These are phyloP conservation scores for Hydrotaea cyrtoneurina DNA, from an alignment of 2,888 invertebrate species.

Conservation along the genomic window DNA sequence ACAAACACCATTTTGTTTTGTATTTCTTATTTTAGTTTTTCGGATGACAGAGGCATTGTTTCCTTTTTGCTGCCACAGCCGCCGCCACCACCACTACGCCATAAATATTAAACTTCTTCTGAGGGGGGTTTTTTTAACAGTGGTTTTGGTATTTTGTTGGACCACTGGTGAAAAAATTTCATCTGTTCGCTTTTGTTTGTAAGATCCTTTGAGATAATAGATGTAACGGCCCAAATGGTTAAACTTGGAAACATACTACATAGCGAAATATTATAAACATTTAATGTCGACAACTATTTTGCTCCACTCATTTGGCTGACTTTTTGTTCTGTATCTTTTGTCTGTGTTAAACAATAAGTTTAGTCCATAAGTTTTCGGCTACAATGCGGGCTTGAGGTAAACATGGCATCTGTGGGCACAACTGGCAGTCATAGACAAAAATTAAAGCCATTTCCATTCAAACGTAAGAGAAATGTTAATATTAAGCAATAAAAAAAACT, in stretches of 20 bases:
- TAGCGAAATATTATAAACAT: too few species aligned
- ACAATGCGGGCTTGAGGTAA: not conserved
- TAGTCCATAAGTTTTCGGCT: not conserved
- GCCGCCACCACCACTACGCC: too few species aligned
- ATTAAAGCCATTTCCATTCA: not conserved
- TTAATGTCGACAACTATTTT: not conserved
- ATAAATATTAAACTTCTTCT: conserved; percentile 19
- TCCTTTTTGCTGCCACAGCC: not conserved
- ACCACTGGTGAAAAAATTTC: not conserved
- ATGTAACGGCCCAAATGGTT: not conserved
- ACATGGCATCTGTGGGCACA: too few species aligned
- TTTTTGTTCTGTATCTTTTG: conserved; percentile 13
- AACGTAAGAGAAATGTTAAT: not conserved
- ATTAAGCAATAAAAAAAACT: not conserved
- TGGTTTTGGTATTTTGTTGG: not conserved
- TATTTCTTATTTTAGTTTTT: conserved; percentile 26
- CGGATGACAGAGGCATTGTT: not conserved
- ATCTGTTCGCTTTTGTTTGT: not conserved
- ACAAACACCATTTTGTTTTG: not conserved
- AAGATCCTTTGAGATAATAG: not conserved
- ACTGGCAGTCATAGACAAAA: not conserved
- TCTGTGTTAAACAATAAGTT: not conserved
- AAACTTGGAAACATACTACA: not conserved
- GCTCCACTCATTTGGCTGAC: not conserved
- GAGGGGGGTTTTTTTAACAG: not conserved